Base-by-base conservation (phyloP, 2,797 vertebrate genomes). In the Brachyalestes nurse region DNA sequence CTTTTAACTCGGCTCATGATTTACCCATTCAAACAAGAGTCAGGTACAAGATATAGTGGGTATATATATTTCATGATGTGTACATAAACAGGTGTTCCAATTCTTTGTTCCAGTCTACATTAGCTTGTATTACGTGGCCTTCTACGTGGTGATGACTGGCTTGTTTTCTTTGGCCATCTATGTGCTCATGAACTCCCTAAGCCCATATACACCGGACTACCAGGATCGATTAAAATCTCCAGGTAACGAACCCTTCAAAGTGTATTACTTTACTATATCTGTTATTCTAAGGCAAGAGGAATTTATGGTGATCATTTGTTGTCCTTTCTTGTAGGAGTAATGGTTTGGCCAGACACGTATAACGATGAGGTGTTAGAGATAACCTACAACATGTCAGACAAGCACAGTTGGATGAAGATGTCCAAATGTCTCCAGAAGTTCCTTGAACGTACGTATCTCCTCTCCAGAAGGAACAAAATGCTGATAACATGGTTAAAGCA, bases 111-210 rank as follows among this genome's bases (percentile, higher is more conserved):
- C 90, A 97, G 97, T 97, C 75, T 96, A 95, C 95, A 97, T 98
- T 92, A 97, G 94, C 83, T 90, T 97, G 75, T 98, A 97, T 82
- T 97, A 97, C 4, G 88, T 93, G 77, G 96, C 93, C 42, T 98
- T 97, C 93, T 97, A 97, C 0, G 87, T 95, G 86, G 93, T 97
- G 87, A 96, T 97, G 93, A 93, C 94, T 0, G 89, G 82, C 19
- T 83, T 97, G 77, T 97, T 98, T 0, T 89, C 90, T 1, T 91
- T 98, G 83, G 91, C 92, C 82, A 91, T 97, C 84, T 97, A 94
- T 8, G 90, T 84, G 5, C 90, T 98, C 57, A 94, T 97, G 96
- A 91, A 88, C 80, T 97, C 96, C 0, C 10, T 97, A 13, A 88
- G 90, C 81, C 96, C 96, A 0, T 97, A 97, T 0, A 87, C 92